Base-by-base conservation (phyloP, 2,113 vertebrate species). In the Oryzias melastigma region DNA sequence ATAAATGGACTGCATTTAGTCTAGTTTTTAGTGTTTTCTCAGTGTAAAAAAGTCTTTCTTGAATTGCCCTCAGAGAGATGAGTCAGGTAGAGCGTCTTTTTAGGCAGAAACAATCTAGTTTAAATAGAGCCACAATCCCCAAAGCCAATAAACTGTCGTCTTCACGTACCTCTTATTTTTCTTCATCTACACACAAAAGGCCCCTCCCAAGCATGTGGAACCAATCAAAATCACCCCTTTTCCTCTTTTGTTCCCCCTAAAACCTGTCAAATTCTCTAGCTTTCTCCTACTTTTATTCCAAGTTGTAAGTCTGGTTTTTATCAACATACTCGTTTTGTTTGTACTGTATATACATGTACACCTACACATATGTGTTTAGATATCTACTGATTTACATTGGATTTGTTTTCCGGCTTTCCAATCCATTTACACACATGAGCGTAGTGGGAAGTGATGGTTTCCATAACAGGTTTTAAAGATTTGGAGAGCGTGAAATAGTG, bases 201-300 rank as follows among this genome's bases (percentile, higher is more conserved):
- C 6, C 43, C 65, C 66, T 3, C 51, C 47, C 40, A 6, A 29
- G 22, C 73, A 77, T 62, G 71, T 80, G 73, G 75, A 85, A 79
- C 56, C 57, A 62, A 69, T 78, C 56, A 75, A 59, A 67, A 18
- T 3, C 29, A 47, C 16, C 52, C 45, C 19, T 51, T 27, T 63
- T 17, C 41, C 48, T 48, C 45, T 19, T 47, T 51, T 19, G 29
- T 62, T 27, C 18, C 14, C 5, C 22, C 27, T 71, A 4, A 27
- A 27, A 27, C 25, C 25, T 54, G 57, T 64, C 47, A 43, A 64
- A 50, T 63, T 42, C 14, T 27, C 52, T 45, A 45, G 17, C 43
- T 49, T 48, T 65, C 7, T 5, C 49, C 41, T 42, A 12, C 14
- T 18, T 49, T 35, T 50, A 25, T 52, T 59, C 63, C 62, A 81